A percentile compares a stretch with the other conserved stretches of the same genome.
Conservation (phyloP, 2,797 vertebrate species). For the Myiotriccus ornatus region DNA sequence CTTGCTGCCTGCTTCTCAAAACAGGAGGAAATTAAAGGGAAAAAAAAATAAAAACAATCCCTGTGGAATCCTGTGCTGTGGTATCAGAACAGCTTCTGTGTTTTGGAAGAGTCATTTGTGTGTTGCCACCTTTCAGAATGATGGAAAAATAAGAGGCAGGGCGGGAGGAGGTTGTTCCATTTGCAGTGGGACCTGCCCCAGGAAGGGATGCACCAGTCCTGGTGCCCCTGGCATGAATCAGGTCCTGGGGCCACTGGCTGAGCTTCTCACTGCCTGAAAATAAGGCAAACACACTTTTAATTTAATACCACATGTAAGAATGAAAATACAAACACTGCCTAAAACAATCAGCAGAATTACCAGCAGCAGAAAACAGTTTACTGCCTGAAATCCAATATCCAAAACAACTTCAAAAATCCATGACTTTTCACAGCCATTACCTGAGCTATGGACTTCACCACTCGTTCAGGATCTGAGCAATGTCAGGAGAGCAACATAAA, state of each 20-base stretch:
- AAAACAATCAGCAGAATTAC: background rate
- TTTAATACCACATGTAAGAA: background rate
- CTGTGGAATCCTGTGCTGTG: background rate
- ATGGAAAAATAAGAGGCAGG: background rate
- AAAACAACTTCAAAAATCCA: background rate
- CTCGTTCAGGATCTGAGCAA: background rate
- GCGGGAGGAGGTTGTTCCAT: background rate
- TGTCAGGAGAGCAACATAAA: background rate
- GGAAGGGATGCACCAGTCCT: background rate
- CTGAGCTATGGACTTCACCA: background rate
- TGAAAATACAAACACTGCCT: background rate
- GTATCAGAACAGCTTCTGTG: background rate
- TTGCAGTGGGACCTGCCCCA: background rate
- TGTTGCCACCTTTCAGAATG: background rate
- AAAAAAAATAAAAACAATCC: background rate
- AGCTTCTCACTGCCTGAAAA: background rate
- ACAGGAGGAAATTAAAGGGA: background rate
- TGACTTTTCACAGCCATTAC: background rate
- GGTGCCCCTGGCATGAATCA: accelerated
- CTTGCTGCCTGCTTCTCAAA: constrained; percentile 12
- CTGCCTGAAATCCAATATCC: background rate
- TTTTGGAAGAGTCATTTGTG: background rate
- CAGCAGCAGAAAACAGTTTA: background rate
- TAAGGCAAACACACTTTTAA: background rate
- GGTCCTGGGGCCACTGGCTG: background rate